Base-by-base conservation (phyloP, 2,888 invertebrate species). In the Hybos culiciformis region DNA sequence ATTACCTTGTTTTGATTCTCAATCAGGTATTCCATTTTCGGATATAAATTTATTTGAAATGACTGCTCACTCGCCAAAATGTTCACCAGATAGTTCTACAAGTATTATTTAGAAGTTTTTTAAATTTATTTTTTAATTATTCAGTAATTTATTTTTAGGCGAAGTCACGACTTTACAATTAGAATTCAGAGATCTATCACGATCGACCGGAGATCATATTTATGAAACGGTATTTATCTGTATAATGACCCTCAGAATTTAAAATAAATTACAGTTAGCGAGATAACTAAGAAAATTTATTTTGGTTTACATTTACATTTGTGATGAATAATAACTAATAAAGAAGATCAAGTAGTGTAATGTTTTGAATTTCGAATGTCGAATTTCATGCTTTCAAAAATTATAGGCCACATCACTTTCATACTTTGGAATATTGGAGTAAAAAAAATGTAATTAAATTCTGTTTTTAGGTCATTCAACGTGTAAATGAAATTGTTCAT, bases 61-160 rank as follows among this genome's bases (percentile, higher is more conserved):
- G 54, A 79, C 60, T 19, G 90, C 92, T 0, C 91, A 93, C 59
- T 82, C 91, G 1, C 97, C 97, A 0, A 83, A 84, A 57, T 98
- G 97, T 97, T 91, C 92, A 0, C 90, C 91, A 5, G 94, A 94
- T 60, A 91, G 91, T 58, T n/a, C n/a, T n/a, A n/a, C n/a, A n/a
- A n/a, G n/a, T n/a, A n/a, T n/a, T 26, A 12, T 26, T 26, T 26
- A 26, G 12, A 4, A 26, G 8, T 12, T 12, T 26, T 12, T 26
- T 26, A 26, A 26, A 29, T 29, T n/a, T 5, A 29, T 29, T 29
- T 3, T 9, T 26, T 5, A 26, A 29, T n/a, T n/a, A n/a, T n/a
- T n/a, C n/a, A n/a, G n/a, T n/a, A n/a, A n/a, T n/a, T n/a, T n/a
- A n/a, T n/a, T n/a, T n/a, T n/a, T n/a, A n/a, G n/a, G 96, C 3